Base-by-base conservation (phyloP, 2,888 invertebrate species). In the Tribolium freemani region DNA sequence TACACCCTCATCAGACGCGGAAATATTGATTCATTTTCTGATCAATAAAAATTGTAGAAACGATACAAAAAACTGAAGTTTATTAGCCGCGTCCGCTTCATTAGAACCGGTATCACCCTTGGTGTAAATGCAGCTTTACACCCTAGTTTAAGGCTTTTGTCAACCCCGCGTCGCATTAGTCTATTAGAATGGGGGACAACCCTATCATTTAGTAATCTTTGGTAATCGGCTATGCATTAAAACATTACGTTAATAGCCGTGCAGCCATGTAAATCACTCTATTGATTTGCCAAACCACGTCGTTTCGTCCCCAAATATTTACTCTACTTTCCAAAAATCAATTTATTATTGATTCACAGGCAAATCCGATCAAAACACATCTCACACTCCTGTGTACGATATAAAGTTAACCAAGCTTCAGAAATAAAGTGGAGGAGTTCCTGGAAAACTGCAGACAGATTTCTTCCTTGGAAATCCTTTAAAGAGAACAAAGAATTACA, bases 171-270 rank as follows among this genome's bases (percentile, higher is more conserved):
- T 77, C 77, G 81, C 82, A 83, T 83, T 83, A 83, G 81, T 82
- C 80, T 82, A 80, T 81, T 81, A 81, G 79, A 83, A 80, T 72
- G 77, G 81, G 81, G 80, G 76, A 82, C 84, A 83, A 84, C 84
- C 84, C 84, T 82, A 83, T 83, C 84, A 82, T 83, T 84, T 84
- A 82, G 84, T 83, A 84, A 83, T 82, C 82, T 82, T 81, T 80
- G 79, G 80, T 81, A 81, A 84, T 84, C 84, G 83, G 80, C 80
- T 80, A 81, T 83, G 80, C 84, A 84, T 84, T 83, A 84, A 83
- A 84, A 84, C 84, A 84, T 84, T 82, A 84, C 82, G 79, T 75
- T 84, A 84, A 84, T 83, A 81, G 84, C 78, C 78, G 78, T 78
- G 78, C 79, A 77, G 76, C 79, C 76, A 77, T 76, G 80, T 77